A percentile compares a stretch with the other conserved stretches of the same genome.
phyloP scores from a whole-genome alignment of 1,140 invertebrate genomes.

The Eulimnadia texana region DNA sequence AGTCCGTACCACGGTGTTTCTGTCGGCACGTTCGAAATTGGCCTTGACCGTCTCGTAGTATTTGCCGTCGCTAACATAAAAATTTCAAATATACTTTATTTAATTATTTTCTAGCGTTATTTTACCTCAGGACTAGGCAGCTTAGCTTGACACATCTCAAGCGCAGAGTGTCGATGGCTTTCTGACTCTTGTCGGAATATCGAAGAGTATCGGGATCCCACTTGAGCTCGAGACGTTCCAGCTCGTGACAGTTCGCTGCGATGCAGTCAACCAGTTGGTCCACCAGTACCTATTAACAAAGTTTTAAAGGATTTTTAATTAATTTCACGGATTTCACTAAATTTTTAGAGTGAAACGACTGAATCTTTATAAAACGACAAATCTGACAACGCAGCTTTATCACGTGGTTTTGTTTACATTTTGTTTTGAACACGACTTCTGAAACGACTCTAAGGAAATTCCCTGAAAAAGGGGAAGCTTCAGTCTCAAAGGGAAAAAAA shows the following conservation, averaged over 20 bases:
- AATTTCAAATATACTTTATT: not conserved
- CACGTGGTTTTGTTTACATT: too few relatives aligned
- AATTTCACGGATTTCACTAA: too few relatives aligned
- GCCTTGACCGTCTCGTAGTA: conserved; percentile 99
- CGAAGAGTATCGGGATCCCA: conserved; percentile 98
- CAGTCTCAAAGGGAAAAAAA: too few relatives aligned
- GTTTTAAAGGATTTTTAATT: not conserved
- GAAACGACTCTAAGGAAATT: too few relatives aligned
- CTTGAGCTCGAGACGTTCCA: conserved; percentile 83
- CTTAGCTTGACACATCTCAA: conserved; percentile 74
- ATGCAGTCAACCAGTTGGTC: conserved; percentile 97
- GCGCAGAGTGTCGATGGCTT: conserved; percentile 77
- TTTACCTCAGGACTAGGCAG: conserved; percentile 66
- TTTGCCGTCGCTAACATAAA: conserved; percentile 75
- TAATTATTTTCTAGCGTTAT: not conserved
- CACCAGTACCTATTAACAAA: conserved; percentile 33
- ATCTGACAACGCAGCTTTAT: too few relatives aligned
- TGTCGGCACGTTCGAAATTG: conserved; percentile 95
- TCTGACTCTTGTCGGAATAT: conserved; percentile 98
- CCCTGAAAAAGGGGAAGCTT: too few relatives aligned
- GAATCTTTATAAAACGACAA: too few relatives aligned
- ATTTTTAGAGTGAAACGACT: too few relatives aligned
- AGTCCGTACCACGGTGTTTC: conserved; percentile 87
- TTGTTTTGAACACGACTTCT: too few relatives aligned
- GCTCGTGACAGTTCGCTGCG: conserved; percentile 72